A percentile compares a stretch with the other conserved stretches of the same genome.
These are phyloP conservation scores for Menidia beryllina DNA, from an alignment of 2,113 vertebrate species.

Conservation along the genomic window DNA sequence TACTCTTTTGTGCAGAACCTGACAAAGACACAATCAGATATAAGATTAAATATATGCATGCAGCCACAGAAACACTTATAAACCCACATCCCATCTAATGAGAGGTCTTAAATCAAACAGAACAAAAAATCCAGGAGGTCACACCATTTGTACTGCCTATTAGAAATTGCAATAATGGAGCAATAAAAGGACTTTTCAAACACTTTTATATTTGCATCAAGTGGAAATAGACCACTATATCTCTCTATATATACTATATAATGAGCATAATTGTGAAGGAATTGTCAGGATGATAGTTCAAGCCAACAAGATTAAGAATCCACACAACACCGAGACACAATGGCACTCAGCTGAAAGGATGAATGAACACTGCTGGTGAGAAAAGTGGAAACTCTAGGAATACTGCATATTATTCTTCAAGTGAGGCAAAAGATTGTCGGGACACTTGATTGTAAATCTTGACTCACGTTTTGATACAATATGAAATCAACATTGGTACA, in stretches of 20 bases:
- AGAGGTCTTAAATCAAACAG: constrained; percentile 50
- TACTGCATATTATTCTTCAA: constrained; percentile 34
- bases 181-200: constrained; percentile 26
- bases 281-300: constrained; percentile 40
- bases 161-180: constrained; percentile 28
- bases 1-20: constrained; percentile 50
- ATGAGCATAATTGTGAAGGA: constrained; percentile 33
- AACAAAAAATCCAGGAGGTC: constrained; percentile 24
- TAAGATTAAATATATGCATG: constrained; percentile 43
- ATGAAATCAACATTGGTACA: constrained; percentile 28
- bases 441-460: no score
- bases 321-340: constrained; percentile 46
- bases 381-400: constrained; percentile 22
- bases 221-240: constrained; percentile 29
- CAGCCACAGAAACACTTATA: constrained; percentile 9
- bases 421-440: constrained; percentile 6
- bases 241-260: neutral
- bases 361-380: constrained; percentile 21
- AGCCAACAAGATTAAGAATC: constrained; percentile 21
- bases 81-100: constrained; percentile 16
- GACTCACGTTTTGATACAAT: constrained; percentile 41
- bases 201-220: constrained; percentile 32
- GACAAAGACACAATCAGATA: constrained; percentile 55
- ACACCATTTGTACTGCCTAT: constrained; percentile 36
- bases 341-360: constrained; percentile 34